Percentiles rank a stretch among this genome's conserved stretches.
Evolutionary conservation across 2,797 vertebrate species (phyloP).

Genomic region (Phoebastria nigripes): DNA sequence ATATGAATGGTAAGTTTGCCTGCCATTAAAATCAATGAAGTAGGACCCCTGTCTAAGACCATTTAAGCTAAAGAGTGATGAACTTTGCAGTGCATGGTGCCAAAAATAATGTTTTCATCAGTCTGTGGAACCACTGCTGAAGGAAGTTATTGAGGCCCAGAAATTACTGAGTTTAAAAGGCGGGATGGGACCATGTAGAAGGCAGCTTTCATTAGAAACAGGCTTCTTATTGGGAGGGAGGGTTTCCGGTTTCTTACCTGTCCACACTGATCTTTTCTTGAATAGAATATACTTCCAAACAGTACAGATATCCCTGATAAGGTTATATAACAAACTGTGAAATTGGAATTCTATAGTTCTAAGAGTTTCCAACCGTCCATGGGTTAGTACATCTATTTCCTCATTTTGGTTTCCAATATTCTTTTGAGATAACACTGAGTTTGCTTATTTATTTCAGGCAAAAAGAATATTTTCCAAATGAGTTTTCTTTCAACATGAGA

Average conservation of each 20-base stretch:
- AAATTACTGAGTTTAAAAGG: neutral
- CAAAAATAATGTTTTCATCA: neutral
- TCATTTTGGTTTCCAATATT: neutral
- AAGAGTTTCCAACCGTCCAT: neutral
- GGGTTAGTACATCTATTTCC: neutral
- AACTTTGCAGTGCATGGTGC: neutral
- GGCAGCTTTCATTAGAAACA: neutral
- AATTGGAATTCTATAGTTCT: neutral
- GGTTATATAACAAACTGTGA: neutral
- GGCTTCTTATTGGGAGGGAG: neutral
- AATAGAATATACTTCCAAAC: neutral
- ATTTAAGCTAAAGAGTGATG: neutral
- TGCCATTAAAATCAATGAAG: neutral
- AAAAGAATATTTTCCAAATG: neutral
- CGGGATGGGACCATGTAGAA: neutral
- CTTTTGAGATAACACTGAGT: neutral
- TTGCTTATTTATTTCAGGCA: neutral
- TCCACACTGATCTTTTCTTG: neutral
- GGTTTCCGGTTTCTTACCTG: neutral
- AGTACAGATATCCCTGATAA: neutral
- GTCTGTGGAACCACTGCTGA: neutral
- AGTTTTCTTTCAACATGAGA: neutral
- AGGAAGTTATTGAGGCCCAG: neutral
- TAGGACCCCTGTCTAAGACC: neutral
- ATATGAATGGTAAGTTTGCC: neutral